Percentiles rank a stretch among this genome's conserved stretches.
Conservation (phyloP, 53 echinoderm and acorn worm species). For the Zoroaster sp. region DNA sequence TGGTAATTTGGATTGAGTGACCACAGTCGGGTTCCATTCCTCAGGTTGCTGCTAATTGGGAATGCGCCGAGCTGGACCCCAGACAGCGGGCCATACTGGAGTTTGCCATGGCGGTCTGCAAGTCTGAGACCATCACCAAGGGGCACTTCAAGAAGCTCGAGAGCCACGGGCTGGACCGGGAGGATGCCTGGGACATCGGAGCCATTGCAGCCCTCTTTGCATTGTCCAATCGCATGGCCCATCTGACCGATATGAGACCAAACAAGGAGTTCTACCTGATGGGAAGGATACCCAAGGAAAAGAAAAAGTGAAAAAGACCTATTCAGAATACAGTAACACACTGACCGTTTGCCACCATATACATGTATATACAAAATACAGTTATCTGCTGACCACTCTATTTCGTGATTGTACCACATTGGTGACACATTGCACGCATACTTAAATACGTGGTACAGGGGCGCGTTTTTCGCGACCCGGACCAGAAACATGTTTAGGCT, state of each 20-base stretch:
- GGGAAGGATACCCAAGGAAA: slow-evolving; percentile 82
- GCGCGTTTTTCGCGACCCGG: too few relatives aligned
- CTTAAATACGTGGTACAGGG: too few relatives aligned
- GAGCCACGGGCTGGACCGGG: slow-evolving; percentile 85
- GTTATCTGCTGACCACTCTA: too few relatives aligned
- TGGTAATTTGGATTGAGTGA: too few relatives aligned
- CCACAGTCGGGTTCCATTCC: background rate
- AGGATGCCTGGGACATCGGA: slow-evolving; percentile 96
- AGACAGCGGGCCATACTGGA: slow-evolving; percentile 81
- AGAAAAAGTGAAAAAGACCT: slow-evolving; percentile 48
- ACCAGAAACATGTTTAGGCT: too few relatives aligned
- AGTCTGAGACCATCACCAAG: slow-evolving; percentile 70
- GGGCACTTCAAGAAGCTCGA: slow-evolving; percentile 77
- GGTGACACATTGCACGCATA: too few relatives aligned
- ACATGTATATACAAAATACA: too few relatives aligned
- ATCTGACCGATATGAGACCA: slow-evolving; percentile 77
- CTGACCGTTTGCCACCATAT: too few relatives aligned
- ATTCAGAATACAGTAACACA: too few relatives aligned
- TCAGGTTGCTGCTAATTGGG: slow-evolving; percentile 83
- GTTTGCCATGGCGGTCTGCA: slow-evolving; percentile 90
- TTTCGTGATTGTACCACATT: too few relatives aligned
- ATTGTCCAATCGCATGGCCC: slow-evolving; percentile 92
- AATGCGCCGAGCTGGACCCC: slow-evolving; percentile 72
- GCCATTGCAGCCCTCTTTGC: slow-evolving; percentile 87
- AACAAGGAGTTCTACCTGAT: slow-evolving; percentile 91